A percentile compares a stretch with the other conserved stretches of the same genome.
phyloP scores from a whole-genome alignment of 2,113 vertebrate species.

The Syngnathus scovelli region DNA sequence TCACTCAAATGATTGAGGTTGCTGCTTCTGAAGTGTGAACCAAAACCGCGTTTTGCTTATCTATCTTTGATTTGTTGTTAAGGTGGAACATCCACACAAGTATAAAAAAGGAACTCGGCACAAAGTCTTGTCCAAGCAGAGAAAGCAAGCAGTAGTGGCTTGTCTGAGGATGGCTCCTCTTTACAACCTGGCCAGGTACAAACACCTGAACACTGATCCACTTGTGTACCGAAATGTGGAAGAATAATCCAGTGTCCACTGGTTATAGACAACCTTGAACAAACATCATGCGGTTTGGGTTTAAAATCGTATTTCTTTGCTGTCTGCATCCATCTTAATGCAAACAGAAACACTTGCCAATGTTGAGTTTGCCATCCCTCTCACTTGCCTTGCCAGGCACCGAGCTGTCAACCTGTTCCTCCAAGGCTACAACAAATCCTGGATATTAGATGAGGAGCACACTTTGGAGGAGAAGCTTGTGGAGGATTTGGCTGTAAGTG shows the following conservation, averaged over 20 bases:
- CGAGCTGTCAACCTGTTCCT: slow-evolving; percentile 91
- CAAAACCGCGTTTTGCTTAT: background rate
- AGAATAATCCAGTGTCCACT: background rate
- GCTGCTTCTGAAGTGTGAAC: background rate
- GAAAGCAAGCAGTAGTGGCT: slow-evolving; percentile 90
- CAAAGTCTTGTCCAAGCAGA: slow-evolving; percentile 89
- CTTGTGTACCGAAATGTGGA: background rate
- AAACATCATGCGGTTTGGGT: background rate
- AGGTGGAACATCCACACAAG: slow-evolving; percentile 88
- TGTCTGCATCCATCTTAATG: background rate
- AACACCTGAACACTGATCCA: background rate
- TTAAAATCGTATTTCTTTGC: background rate
- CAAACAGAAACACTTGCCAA: background rate
- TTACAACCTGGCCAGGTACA: slow-evolving; percentile 88
- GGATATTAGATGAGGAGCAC: slow-evolving; percentile 86
- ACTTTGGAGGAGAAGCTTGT: slow-evolving; percentile 88
- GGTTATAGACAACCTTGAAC: background rate
- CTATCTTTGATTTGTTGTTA: slow-evolving; percentile 20
- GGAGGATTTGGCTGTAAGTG: slow-evolving; percentile 87
- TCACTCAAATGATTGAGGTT: background rate
- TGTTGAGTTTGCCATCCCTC: background rate
- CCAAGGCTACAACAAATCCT: slow-evolving; percentile 89
- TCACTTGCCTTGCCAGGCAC: slow-evolving; percentile 71
- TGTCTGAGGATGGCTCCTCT: slow-evolving; percentile 92
- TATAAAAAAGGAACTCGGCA: slow-evolving; percentile 83